Base-by-base conservation (phyloP, 2,797 vertebrate species). In the Myotis findleyi region DNA sequence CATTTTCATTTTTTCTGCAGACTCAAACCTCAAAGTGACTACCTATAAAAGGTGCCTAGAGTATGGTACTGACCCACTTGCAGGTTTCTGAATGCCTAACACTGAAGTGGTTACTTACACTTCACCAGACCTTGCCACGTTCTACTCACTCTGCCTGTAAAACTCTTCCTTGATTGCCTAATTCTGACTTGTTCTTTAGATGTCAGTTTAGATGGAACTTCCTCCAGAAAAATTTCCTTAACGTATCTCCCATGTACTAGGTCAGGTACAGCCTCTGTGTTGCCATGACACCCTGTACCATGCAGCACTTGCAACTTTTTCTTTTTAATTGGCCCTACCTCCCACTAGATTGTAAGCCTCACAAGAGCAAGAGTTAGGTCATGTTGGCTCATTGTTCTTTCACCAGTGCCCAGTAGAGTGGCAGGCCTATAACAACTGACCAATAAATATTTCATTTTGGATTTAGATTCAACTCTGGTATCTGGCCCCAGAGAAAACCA, bases 381-480 rank as follows among this genome's bases (percentile, higher is more conserved):
- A 3, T 36, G 2, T 21, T 77, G 23, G 3, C 10, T 57, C 76
- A 59, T 9, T 6, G n/a, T 38, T 38, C 49, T 59, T 53, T 59
- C 16, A 68, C 72, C 38, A 92, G 44, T 59, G 55, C 23, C 23
- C n/a, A 33, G 21, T n/a, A 95, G 30, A 36, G 57, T 33, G 16
- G 44, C 11, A 20, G 41, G 21, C 21, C 81, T 51, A 72, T 12
- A 96, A 51, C 55, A 87, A 66, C 36, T 53, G 44, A 93, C 64
- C 66, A 38, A 64, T 36, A 92, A 68, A 64, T 62, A 76, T 89
- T 84, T 91, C 53, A 36, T 90, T 91, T 64, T 21, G 17, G 25
- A 79, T 75, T 87, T 89, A 92, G 44, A 83, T 71, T 81, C 53
- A 66, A 62, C 33, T 77, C 73, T 83, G 51, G 12, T 66, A 73